phyloP scores from a whole-genome alignment of 2,888 invertebrate genomes.

The Lepas anatifera region DNA sequence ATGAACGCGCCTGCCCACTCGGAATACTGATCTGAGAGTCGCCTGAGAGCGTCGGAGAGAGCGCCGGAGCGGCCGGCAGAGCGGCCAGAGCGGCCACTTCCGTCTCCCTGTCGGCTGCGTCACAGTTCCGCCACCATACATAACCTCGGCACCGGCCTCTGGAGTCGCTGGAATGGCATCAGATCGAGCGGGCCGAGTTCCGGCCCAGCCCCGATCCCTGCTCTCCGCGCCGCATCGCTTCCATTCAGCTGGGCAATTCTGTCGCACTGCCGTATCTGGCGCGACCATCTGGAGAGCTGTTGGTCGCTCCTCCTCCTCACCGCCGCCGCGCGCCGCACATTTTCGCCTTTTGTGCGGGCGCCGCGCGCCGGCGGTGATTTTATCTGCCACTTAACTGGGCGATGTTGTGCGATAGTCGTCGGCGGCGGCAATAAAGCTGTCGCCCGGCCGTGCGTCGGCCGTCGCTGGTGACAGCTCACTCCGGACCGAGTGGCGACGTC shows the following conservation, averaged over 20 bases:
- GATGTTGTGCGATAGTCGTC: constrained; percentile 12
- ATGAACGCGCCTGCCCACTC: background rate
- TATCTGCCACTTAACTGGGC: constrained; percentile 9
- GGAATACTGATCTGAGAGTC: background rate
- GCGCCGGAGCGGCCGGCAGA: background rate
- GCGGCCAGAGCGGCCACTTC: background rate
- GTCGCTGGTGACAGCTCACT: constrained; percentile 4
- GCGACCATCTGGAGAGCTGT: background rate
- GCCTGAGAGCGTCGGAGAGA: background rate
- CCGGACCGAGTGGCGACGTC: background rate
- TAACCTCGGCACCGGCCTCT: background rate
- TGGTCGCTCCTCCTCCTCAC: no score
- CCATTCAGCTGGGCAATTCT: constrained; percentile 4
- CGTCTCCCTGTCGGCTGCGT: background rate
- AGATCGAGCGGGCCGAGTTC: background rate
- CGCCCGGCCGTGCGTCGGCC: background rate
- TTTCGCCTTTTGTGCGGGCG: constrained; percentile 6
- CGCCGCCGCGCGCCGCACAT: background rate
- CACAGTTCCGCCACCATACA: no score
- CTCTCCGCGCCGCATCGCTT: background rate
- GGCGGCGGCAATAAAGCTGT: constrained; percentile 4
- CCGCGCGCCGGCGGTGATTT: background rate
- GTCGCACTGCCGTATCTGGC: background rate
- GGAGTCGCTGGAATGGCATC: background rate
- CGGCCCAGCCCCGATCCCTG: background rate